A percentile compares a stretch with the other conserved stretches of the same genome.
phyloP scores from a whole-genome alignment of 2,888 invertebrate species.

The Caenorhabditis parvicauda region DNA sequence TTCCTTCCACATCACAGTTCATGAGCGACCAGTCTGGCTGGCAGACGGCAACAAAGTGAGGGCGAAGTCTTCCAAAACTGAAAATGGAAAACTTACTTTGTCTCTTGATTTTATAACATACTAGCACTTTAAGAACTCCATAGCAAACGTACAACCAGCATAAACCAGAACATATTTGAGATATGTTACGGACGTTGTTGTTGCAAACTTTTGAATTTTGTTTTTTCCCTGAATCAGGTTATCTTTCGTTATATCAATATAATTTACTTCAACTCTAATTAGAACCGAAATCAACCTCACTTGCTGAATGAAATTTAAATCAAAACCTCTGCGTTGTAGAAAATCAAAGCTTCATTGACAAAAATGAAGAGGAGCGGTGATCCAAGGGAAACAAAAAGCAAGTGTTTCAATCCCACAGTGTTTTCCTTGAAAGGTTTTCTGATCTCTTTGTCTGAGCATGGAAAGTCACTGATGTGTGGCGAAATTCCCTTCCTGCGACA shows the following conservation, averaged over 20 bases:
- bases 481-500: conserved; percentile 32
- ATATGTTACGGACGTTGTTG: conserved; percentile 45
- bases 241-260: too few relatives aligned
- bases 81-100: conserved; percentile 63
- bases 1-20: not conserved
- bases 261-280: not conserved
- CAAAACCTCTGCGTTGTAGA: conserved; percentile 25
- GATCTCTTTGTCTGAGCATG: conserved; percentile 88
- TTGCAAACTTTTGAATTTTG: conserved; percentile 42
- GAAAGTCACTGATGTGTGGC: conserved; percentile 75
- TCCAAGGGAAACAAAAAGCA: conserved; percentile 47
- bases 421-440: conserved; percentile 77
- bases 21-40: conserved; percentile 68
- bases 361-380: conserved; percentile 44
- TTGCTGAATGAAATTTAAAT: too few relatives aligned
- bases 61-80: conserved; percentile 80
- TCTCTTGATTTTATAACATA: conserved; percentile 1
- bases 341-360: conserved; percentile 37
- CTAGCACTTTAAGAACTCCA: conserved; percentile 43
- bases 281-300: too few relatives aligned
- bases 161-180: conserved; percentile 51
- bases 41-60: conserved; percentile 89
- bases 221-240: conserved; percentile 35
- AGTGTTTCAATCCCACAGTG: conserved; percentile 59
- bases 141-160: conserved; percentile 34